phyloP scores from a whole-genome alignment of 2,888 invertebrate genomes.

The Morpho achilles region DNA sequence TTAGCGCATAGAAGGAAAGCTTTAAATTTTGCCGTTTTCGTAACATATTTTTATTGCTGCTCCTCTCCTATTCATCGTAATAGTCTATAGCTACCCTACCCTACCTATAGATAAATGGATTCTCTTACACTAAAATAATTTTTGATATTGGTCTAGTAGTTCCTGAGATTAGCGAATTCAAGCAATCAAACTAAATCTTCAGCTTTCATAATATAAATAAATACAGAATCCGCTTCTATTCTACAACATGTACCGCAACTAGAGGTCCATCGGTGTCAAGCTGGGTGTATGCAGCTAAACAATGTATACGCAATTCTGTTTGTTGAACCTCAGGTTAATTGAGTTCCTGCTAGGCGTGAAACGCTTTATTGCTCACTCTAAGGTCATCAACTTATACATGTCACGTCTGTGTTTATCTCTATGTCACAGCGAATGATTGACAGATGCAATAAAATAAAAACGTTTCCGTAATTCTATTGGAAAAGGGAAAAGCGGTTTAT shows the following conservation, averaged over 20 bases:
- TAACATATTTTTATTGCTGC: too few species aligned
- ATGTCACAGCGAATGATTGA: conserved; percentile 3
- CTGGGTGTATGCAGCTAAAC: conserved; percentile 34
- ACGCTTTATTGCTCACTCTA: conserved; percentile 16
- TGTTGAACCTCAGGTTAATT: conserved; percentile 37
- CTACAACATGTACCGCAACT: conserved; percentile 27
- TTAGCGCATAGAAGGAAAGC: too few species aligned
- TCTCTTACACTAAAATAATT: too few species aligned
- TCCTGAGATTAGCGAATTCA: too few species aligned
- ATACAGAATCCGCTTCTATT: too few species aligned
- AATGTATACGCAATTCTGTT: conserved; percentile 33
- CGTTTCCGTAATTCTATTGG: too few species aligned
- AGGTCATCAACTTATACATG: conserved; percentile 3
- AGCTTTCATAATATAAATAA: background rate
- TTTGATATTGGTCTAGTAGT: too few species aligned
- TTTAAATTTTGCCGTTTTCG: too few species aligned
- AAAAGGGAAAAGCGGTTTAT: too few species aligned
- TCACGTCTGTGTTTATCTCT: background rate
- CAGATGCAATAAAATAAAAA: conserved; percentile 1
- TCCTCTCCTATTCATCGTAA: too few species aligned
- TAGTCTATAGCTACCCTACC: too few species aligned
- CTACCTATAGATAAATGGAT: background rate
- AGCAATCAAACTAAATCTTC: too few species aligned
- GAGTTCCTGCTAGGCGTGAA: conserved; percentile 32
- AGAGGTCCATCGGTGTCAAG: conserved; percentile 36